A percentile compares a stretch with the other conserved stretches of the same genome.
Conservation (phyloP, 2,797 vertebrate species). For the Muscicapa striata region DNA sequence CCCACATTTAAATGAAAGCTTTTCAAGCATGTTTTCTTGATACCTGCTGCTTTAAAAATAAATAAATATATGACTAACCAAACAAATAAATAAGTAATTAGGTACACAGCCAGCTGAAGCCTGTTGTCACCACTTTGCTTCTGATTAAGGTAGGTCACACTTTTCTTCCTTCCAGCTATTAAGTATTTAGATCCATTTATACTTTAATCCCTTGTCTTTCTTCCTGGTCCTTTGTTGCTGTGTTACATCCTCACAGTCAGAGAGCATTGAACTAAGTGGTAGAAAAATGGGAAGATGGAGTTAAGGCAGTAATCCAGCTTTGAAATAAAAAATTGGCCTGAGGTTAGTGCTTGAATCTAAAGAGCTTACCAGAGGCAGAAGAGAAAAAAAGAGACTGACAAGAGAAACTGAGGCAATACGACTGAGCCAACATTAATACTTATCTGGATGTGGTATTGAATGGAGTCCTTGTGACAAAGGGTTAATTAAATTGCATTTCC, state of each 20-base stretch:
- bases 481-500: not conserved
- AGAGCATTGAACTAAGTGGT: slow-evolving; percentile 33
- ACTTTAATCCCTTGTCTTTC: slow-evolving; percentile 48
- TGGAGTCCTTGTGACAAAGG: not conserved
- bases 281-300: slow-evolving; percentile 36
- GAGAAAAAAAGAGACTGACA: not conserved
- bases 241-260: slow-evolving; percentile 48
- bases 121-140: slow-evolving; percentile 1
- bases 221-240: slow-evolving; percentile 19
- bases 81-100: not conserved
- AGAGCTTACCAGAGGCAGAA: not conserved
- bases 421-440: not conserved
- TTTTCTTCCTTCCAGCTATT: slow-evolving; percentile 24
- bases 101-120: not conserved
- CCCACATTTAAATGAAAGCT: not conserved
- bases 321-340: slow-evolving; percentile 40
- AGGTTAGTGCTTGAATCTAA: slow-evolving; percentile 33
- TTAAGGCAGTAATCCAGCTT: slow-evolving; percentile 55
- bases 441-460: not conserved
- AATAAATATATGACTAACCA: not conserved
- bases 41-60: not conserved
- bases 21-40: not conserved
- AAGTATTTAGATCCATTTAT: slow-evolving; percentile 53
- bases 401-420: slow-evolving; percentile 23
- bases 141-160: slow-evolving; percentile 31